Evolutionary conservation across 2,888 invertebrate species (phyloP).

Genomic region (Melieria picta): DNA sequence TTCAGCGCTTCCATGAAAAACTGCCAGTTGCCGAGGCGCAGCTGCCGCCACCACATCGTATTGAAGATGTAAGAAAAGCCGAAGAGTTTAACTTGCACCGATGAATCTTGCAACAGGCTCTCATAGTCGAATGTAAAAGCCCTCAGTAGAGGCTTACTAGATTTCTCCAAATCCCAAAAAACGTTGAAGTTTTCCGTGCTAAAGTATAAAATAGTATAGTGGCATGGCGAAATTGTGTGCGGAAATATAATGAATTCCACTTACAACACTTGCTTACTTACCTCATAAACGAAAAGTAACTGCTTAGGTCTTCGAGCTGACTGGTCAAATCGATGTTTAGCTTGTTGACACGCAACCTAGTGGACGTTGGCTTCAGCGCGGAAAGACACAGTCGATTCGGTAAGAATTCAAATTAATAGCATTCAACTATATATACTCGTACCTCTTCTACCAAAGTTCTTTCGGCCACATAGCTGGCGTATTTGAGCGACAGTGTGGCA

Average conservation of each 20-base stretch:
- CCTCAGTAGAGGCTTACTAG: slow-evolving; percentile 1
- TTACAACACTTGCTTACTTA: neutral
- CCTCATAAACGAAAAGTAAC: slow-evolving; percentile 18
- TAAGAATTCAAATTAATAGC: no score
- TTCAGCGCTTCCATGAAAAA: slow-evolving; percentile 30
- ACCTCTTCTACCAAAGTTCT: no score
- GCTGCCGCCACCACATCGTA: slow-evolving; percentile 40
- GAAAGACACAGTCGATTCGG: no score
- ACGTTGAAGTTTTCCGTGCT: slow-evolving; percentile 3
- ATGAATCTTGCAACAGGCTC: slow-evolving; percentile 19
- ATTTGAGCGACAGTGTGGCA: slow-evolving; percentile 24
- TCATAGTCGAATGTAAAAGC: slow-evolving; percentile 22
- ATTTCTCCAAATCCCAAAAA: neutral
- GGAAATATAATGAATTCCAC: no score
- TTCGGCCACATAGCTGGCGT: slow-evolving; percentile 24
- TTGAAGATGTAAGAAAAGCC: slow-evolving; percentile 32
- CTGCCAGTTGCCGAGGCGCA: slow-evolving; percentile 42
- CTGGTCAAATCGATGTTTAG: neutral
- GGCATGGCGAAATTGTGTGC: no score
- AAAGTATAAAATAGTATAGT: neutral
- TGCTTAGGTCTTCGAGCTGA: slow-evolving; percentile 1
- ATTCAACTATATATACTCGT: no score
- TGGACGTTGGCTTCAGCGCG: no score
- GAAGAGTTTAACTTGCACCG: slow-evolving; percentile 8
- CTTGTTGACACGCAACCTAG: neutral